phyloP scores from a whole-genome alignment of 2,888 invertebrate genomes.

The Agapostemon virescens region DNA sequence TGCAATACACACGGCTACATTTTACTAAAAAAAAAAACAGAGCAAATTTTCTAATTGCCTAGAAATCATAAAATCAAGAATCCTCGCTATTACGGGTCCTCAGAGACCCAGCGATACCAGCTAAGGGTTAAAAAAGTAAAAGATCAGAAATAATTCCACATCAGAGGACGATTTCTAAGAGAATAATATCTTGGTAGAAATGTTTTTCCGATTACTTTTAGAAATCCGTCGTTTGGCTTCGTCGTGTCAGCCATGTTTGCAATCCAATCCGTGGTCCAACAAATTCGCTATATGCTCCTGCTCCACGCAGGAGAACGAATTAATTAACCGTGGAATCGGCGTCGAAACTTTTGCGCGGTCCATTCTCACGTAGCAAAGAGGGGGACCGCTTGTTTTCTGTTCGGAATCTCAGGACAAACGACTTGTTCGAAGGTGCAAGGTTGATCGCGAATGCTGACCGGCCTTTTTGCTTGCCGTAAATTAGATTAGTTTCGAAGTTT shows the following conservation, averaged over 20 bases:
- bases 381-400: constrained; percentile 40
- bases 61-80: not conserved
- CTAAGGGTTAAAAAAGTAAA: not conserved
- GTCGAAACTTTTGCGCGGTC: constrained; percentile 33
- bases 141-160: not conserved
- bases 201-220: not conserved
- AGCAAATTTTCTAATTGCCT: not conserved
- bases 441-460: constrained; percentile 58
- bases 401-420: constrained; percentile 43
- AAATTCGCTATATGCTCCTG: not conserved
- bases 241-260: not conserved
- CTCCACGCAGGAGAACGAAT: constrained; percentile 20
- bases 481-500: constrained; percentile 77
- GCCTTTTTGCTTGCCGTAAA: constrained; percentile 76
- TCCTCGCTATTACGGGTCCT: not conserved
- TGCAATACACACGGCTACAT: not conserved
- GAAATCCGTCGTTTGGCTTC: not conserved
- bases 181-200: not conserved
- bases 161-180: not conserved
- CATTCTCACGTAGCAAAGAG: constrained; percentile 37
- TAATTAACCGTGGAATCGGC: constrained; percentile 38
- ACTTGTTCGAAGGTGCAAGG: constrained; percentile 52
- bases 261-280: not conserved
- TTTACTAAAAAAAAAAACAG: not conserved
- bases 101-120: not conserved